Percentiles rank a stretch among this genome's conserved stretches.
Evolutionary conservation across 2,797 vertebrate species (phyloP).

Genomic region (Borostomias antarcticus): DNA sequence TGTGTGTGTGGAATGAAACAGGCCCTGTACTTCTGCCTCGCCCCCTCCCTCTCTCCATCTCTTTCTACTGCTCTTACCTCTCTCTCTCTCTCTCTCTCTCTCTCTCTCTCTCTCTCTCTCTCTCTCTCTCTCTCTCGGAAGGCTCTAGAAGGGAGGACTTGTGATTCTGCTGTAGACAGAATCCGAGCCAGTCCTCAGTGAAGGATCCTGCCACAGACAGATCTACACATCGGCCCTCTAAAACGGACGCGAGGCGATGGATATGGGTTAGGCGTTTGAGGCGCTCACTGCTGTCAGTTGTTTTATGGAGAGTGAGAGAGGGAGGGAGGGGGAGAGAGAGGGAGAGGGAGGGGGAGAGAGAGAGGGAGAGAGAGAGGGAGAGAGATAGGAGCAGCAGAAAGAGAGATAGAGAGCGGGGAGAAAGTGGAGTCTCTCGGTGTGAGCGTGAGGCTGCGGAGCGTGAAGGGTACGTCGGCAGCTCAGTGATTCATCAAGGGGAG

Average conservation of each 20-base stretch:
- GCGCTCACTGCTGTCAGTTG: constrained; percentile 41
- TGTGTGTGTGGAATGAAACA: constrained; percentile 5
- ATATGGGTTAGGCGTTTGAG: constrained; percentile 44
- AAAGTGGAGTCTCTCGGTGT: constrained; percentile 46
- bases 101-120: too few relatives aligned
- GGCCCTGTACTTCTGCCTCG: constrained; percentile 6
- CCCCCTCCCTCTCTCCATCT: constrained; percentile 22
- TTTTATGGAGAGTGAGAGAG: constrained; percentile 23
- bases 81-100: too few relatives aligned
- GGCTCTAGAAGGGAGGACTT: too few relatives aligned
- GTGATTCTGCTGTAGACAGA: too few relatives aligned
- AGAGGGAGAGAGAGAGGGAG: not conserved
- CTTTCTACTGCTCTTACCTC: too few relatives aligned
- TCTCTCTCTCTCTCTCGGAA: too few relatives aligned
- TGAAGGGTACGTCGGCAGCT: constrained; percentile 51
- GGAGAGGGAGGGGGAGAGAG: not conserved
- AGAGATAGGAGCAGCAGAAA: not conserved
- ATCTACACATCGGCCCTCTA: constrained; percentile 39
- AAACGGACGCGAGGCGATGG: constrained; percentile 54
- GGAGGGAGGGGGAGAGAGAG: not conserved
- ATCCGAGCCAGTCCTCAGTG: constrained; percentile 26
- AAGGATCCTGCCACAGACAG: constrained; percentile 27
- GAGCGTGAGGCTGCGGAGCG: constrained; percentile 52
- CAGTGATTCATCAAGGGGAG: constrained; percentile 61
- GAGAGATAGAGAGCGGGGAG: constrained; percentile 18